Base-by-base conservation (phyloP, 2,797 vertebrate genomes). In the Myotis findleyi region DNA sequence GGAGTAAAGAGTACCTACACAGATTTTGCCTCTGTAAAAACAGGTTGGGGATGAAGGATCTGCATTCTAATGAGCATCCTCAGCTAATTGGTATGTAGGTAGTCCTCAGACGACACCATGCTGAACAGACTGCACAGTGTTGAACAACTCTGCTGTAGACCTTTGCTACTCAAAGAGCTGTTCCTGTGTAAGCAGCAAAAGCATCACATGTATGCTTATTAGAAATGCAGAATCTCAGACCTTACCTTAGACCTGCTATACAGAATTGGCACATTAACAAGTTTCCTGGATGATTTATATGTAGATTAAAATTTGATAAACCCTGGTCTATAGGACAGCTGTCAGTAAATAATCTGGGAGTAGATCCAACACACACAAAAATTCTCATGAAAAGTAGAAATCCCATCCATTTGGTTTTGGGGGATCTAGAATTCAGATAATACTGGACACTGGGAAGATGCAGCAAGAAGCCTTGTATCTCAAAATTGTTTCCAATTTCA, bases 401-500 rank as follows among this genome's bases (percentile, higher is more conserved):
- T 76, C 30, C 25, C 13, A 0, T 53, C 21, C 59, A 2, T 25
- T 84, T 89, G 69, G 53, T 59, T 86, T 49, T 33, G 25, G 12
- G 13, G 8, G 12, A 82, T 38, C 8, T 89, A 77, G 11, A 51
- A 47, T 36, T 87, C 75, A 64, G 7, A 81, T 62, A 57, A 72
- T 72, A 87, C 18, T 79, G 73, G 36, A 21, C 62, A 79, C 0
- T 11, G 16, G 82, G 44, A 93, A 17, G 41, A 53, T 10, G 30
- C 3, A 16, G 3, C 4, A 51, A 64, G 79, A 14, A 62, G 80
- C 20, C 73, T 96, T 86, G 49, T 66, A 30, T 80, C 82, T 86
- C 59, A 96, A 94, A 73, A 73, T 68, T 93, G 59, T 84, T 76
- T 38, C 33, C 18, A 80, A 23, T 13, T 92, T 89, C 41, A 64